Evolutionary conservation across 1,140 invertebrate species (phyloP), one percentile per base, ranked within the genome.

Genomic region (Thaumetopoea pityocampa): DNA sequence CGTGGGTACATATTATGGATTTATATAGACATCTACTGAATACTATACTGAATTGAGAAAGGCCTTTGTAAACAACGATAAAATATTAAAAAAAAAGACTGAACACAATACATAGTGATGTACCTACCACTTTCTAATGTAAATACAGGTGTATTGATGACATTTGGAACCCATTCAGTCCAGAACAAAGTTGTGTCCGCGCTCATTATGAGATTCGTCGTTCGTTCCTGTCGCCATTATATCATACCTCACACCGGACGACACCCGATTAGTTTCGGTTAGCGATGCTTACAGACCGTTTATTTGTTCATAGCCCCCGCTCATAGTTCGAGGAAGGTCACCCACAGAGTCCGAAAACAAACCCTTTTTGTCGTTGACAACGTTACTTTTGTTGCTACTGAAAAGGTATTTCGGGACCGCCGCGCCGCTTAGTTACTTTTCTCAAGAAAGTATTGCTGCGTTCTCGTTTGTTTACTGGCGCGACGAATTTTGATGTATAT

Each of bases 311-410:
- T 5, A 20, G 28, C 40, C 36, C 34, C 33, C 33, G 46, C 37
- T 29, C n/a, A n/a, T n/a, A n/a, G 40, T 53, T 49, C 47, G 46
- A 28, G 44, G 51, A 61, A 61, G 45, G 32, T 35, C 30, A 16
- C 44, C 34, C 34, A 22, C 44, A 24, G 26, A 19, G 27, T 9
- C 9, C 45, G 14, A 27, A 35, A 51, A 53, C 42, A 55, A 41
- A 59, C 44, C 50, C 32, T 51, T 52, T n/a, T 62, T 57, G 49
- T 60, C 24, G 36, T 11, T 30, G 26, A 44, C 43, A 50, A 58
- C 44, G 48, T 35, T 32, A 47, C 29, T 62, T 66, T 66, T 59
- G 62, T 66, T 53, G 59, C 59, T 54, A 54, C 55, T 38, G 52
- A 62, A 47, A 32, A 27, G 19, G 28, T 22, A 33, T 44, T 55